Conservation (phyloP, 2,888 invertebrate genomes). For the Synanthedon tipuliformis region DNA sequence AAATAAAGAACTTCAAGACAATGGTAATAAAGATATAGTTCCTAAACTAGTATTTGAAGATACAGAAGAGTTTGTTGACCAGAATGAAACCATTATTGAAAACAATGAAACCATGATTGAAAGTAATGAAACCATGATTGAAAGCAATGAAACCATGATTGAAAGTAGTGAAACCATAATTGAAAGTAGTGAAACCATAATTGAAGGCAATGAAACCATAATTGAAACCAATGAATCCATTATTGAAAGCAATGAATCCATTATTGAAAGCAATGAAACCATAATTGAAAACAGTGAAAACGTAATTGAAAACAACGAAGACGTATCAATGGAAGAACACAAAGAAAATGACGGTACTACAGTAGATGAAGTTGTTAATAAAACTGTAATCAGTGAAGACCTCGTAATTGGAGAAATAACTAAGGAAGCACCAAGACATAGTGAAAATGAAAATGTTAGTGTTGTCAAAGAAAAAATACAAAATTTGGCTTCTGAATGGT, state of each 20-base stretch:
- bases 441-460: conserved; percentile 4
- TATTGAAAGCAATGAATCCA: not conserved
- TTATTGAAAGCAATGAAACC: too few relatives aligned
- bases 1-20: not conserved
- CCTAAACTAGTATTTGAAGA: not conserved
- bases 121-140: not conserved
- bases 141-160: not conserved
- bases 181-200: not conserved
- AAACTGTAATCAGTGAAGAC: conserved; percentile 1
- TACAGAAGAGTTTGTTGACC: not conserved
- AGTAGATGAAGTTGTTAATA: not conserved
- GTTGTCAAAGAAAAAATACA: conserved; percentile 27
- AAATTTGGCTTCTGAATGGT: conserved; percentile 46
- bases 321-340: conserved; percentile 7
- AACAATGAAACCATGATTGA: not conserved
- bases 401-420: conserved; percentile 4
- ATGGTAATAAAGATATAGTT: not conserved
- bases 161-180: not conserved
- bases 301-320: conserved; percentile 9
- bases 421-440: conserved; percentile 6
- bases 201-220: not conserved
- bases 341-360: not conserved
- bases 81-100: not conserved
- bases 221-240: not conserved
- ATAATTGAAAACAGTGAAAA: not conserved